These are phyloP conservation scores for Gryllus bimaculatus DNA, from an alignment of 1,140 invertebrate species.

Conservation along the genomic window DNA sequence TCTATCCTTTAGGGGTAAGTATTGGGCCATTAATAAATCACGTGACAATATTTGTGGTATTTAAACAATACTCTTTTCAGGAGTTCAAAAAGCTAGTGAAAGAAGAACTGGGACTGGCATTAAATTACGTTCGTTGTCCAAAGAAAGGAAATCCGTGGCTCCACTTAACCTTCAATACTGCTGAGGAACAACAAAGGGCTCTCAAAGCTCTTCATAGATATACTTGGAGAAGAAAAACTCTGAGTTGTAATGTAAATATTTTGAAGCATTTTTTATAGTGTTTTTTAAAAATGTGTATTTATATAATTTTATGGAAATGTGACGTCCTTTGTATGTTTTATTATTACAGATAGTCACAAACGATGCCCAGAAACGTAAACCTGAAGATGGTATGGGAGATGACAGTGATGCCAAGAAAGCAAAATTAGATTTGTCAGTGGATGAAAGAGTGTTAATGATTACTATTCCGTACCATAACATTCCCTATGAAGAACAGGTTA, in stretches of 20 bases:
- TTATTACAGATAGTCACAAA: constrained; percentile 16
- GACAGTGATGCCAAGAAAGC: constrained; percentile 21
- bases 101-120: constrained; percentile 25
- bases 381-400: constrained; percentile 18
- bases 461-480: constrained; percentile 39
- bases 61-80: constrained; percentile 14
- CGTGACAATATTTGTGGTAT: constrained; percentile 12
- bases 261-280: neutral
- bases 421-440: constrained; percentile 21
- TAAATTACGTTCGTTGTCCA: constrained; percentile 27
- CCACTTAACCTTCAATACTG: constrained; percentile 17
- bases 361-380: constrained; percentile 20
- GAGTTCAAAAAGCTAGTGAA: constrained; percentile 28
- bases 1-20: constrained; percentile 27
- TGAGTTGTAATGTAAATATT: constrained; percentile 26
- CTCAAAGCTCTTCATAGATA: constrained; percentile 19
- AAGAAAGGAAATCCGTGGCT: constrained; percentile 27
- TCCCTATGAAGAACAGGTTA: constrained; percentile 38
- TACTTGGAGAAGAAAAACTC: constrained; percentile 20
- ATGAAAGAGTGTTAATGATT: constrained; percentile 34
- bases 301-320: neutral
- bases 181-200: constrained; percentile 20
- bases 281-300: neutral
- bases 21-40: neutral
- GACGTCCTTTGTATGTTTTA: neutral